Base-by-base conservation (phyloP, 2,113 vertebrate genomes). In the Stegostoma tigrinum region DNA sequence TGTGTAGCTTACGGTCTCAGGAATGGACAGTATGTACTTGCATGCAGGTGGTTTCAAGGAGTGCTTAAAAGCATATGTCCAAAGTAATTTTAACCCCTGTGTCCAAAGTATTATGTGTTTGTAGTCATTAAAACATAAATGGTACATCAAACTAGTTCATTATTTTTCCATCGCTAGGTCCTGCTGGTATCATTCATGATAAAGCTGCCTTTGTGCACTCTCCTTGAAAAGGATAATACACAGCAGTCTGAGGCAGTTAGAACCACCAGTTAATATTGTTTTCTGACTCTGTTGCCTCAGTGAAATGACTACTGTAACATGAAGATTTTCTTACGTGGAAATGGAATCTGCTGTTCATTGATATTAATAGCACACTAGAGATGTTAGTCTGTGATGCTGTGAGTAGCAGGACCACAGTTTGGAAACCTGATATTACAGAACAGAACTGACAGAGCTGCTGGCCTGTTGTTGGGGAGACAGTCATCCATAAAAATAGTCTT, bases 351-450 rank as follows among this genome's bases (percentile, higher is more conserved):
- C 97, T 97, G 97, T 97, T 98, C 97, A 97, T 97, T 98, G 98
- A 98, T 98, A 98, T 99, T 98, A 98, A 98, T 98, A 98, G 98
- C 97, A 96, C 97, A 97, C 97, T 97, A 96, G 98, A 98, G 98
- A 98, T 97, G 97, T 97, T 98, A 97, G 97, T 97, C 97, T 96
- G 96, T 96, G 97, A 97, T 97, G 97, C 97, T 96, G 95, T 96
- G 96, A 97, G 97, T 96, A 97, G 97, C 97, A 96, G 97, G 96
- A 96, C 97, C 97, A 96, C 96, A 96, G 97, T 97, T 96, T 97
- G 98, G 97, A 98, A 98, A 98, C 97, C 96, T 96, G 98, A 98
- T 98, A 97, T 96, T 96, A 96, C 96, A 95, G 97, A 96, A 97
- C 96, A 96, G 96, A 97, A 97, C 97, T 96, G 97, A 98, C 97